Evolutionary conservation across 2,797 vertebrate species (phyloP), one percentile per base, ranked within the genome.

Genomic region (Cryptoblepharus egeriae): DNA sequence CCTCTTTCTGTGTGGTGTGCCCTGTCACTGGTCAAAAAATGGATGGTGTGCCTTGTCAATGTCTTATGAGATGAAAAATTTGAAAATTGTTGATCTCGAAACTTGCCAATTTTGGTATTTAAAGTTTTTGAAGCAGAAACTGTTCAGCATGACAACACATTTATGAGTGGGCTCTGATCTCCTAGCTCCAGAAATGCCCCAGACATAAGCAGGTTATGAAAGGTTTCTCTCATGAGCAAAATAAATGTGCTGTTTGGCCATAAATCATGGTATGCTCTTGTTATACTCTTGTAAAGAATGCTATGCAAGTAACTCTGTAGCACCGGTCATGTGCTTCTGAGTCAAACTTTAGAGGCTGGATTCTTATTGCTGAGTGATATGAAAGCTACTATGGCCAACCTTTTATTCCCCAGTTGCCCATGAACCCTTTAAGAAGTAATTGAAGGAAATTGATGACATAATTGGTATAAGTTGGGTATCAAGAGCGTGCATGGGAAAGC

Each of bases 331-430:
- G 88, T 86, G 87, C 89, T 94, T 84, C 82, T 69, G 84, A 93
- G 89, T 84, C 78, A 79, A 20, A 39, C 92, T 93, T 75, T 85
- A 90, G 91, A 89, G 85, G 80, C 85, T 32, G 32, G 71, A 86
- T 90, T 92, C 89, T n/a, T 90, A 82, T 88, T 92, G 88, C 24
- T 91, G 89, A 94, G 88, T 92, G 90, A 91, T 93, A 91, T 72
- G 77, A 91, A 95, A 93, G 79, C 92, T 92, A 76, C 95, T 65
- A 81, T 88, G 35, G 0, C 63, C 86, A 92, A 91, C 75, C 83
- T 90, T 92, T 88, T 93, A 92, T 87, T 94, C 92, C 93, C 93
- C 1, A 10, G 58, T 74, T 92, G 80, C 69, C 82, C 91, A 92
- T 90, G 91, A 93, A 85, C 90, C 77, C 76, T 94, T 91, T 92